These are phyloP conservation scores for Channallabes apus DNA, from an alignment of 2,797 vertebrate genomes.

Conservation along the genomic window DNA sequence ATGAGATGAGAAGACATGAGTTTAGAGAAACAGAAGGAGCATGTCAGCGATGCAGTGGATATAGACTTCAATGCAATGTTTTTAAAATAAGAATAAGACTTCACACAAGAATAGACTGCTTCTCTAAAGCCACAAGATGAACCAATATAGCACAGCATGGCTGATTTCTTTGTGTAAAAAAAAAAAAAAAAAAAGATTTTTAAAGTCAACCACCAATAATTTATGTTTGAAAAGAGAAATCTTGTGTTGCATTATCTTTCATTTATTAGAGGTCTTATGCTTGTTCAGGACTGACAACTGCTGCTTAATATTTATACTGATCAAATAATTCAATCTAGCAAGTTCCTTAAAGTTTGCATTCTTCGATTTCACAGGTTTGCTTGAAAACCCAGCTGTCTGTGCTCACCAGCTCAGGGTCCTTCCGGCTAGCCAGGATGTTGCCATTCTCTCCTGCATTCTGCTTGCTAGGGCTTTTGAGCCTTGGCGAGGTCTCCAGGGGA, in stretches of 20 bases:
- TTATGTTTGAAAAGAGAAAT: not conserved
- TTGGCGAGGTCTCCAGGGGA: conserved; percentile 89
- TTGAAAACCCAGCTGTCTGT: not conserved
- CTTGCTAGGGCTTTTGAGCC: conserved; percentile 94
- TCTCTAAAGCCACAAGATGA: not conserved
- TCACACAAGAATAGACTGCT: too few relatives aligned
- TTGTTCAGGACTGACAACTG: not conserved
- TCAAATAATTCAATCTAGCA: not conserved
- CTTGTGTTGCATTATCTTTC: not conserved
- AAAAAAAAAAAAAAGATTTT: not conserved
- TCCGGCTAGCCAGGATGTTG: conserved; percentile 96
- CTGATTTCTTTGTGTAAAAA: not conserved
- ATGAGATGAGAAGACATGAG: not conserved
- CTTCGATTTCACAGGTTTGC: not conserved
- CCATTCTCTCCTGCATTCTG: conserved; percentile 90
- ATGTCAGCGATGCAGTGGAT: not conserved
- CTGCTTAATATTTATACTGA: not conserved
- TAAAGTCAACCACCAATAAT: not conserved
- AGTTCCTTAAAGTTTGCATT: not conserved
- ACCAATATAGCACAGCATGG: not conserved
- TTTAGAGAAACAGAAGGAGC: not conserved
- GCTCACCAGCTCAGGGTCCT: conserved; percentile 95
- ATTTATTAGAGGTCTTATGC: not conserved
- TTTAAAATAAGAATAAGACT: not conserved
- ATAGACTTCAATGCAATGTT: not conserved